Base-by-base conservation (phyloP, 1,140 invertebrate species). In the Pachypsylla venusta region DNA sequence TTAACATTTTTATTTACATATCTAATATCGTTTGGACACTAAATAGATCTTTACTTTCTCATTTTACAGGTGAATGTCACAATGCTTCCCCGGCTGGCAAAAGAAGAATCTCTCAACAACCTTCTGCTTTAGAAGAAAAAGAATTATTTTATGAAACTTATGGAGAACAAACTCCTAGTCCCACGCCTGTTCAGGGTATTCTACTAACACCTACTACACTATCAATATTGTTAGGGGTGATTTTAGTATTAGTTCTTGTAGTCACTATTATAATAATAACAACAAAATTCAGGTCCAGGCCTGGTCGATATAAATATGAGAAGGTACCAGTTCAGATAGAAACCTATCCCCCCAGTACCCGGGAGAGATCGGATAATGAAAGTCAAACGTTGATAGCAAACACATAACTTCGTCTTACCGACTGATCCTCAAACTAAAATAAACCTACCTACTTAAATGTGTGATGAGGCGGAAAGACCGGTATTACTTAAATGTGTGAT, bases 21-120 rank as follows among this genome's bases (percentile, higher is more conserved):
- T 13, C 19, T 12, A 5, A 12, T 12, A 14, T 27, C 19, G 10
- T 12, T 56, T 56, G 5, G 10, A 26, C 24, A 13, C 12, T 7
- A 19, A 12, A 27, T 12, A 16, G 28, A 26, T 48, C 28, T 39
- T 57, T 12, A 57, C 16, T 28, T 16, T n/a, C 12, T 25, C 12
- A 19, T 19, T 7, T 53, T 62, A 26, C 57, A 67, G 67, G 67
- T 13, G 65, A 65, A 54, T 70, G 68, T 55, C 67, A 67, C 30
- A 65, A 63, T 26, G 13, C 56, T 16, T 83, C 82, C 0, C 81
- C 83, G 16, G 82, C 81, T 25, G 83, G 83, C 20, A 85, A 86
- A 66, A 74, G 84, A n/a, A 75, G 83, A 42, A 85, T 84, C 48
- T 79, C 82, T 1, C 42, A 48, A n/a, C 42, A n/a, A 3, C 42